These are phyloP conservation scores for Nerophis ophidion DNA, from an alignment of 2,113 vertebrate species.

Conservation along the genomic window DNA sequence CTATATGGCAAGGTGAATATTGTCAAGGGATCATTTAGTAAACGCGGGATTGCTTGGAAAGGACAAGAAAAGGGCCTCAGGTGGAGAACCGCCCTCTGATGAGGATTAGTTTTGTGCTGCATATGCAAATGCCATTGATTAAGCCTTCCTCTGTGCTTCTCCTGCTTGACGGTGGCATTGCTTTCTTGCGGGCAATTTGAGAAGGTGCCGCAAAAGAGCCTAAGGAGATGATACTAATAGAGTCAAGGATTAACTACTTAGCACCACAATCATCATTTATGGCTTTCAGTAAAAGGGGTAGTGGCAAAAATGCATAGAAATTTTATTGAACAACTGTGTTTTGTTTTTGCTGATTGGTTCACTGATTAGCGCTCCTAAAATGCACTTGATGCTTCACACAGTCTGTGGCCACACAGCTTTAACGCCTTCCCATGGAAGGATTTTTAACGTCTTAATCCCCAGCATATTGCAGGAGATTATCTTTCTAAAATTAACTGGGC, in stretches of 20 bases:
- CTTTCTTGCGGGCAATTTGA: slow-evolving; percentile 49
- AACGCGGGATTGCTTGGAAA: slow-evolving; percentile 39
- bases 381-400: slow-evolving; percentile 26
- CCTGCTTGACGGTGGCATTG: slow-evolving; percentile 38
- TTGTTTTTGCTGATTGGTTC: slow-evolving; percentile 52
- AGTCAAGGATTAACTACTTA: slow-evolving; percentile 46
- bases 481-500: slow-evolving; percentile 71
- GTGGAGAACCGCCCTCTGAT: slow-evolving; percentile 53
- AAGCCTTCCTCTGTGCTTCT: slow-evolving; percentile 33
- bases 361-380: slow-evolving; percentile 49
- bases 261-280: slow-evolving; percentile 44
- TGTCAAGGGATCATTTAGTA: slow-evolving; percentile 51
- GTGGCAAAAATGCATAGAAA: slow-evolving; percentile 34
- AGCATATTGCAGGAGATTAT: slow-evolving; percentile 70
- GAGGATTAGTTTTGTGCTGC: slow-evolving; percentile 59
- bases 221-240: slow-evolving; percentile 47
- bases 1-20: slow-evolving; percentile 54
- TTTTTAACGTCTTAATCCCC: slow-evolving; percentile 65
- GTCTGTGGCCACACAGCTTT: slow-evolving; percentile 33
- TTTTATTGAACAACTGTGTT: slow-evolving; percentile 55
- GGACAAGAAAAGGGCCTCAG: slow-evolving; percentile 50
- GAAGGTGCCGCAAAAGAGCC: slow-evolving; percentile 39
- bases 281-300: slow-evolving; percentile 31
- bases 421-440: slow-evolving; percentile 44
- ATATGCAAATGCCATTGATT: slow-evolving; percentile 64